A percentile compares a stretch with the other conserved stretches of the same genome.
Evolutionary conservation across 2,888 invertebrate genomes (phyloP).

Genomic region (Sarcophaga rosellei): DNA sequence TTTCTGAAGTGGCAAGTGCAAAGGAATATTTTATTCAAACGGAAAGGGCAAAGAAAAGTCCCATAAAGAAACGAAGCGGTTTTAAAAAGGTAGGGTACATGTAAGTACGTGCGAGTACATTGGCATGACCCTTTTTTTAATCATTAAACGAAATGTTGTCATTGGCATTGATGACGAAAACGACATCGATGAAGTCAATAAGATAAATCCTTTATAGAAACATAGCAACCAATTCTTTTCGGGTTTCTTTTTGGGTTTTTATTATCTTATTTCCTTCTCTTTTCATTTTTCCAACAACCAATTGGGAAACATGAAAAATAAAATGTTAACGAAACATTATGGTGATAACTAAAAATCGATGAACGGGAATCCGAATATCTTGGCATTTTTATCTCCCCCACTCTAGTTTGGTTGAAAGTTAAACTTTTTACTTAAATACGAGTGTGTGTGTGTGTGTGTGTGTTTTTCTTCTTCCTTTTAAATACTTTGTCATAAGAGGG

Average conservation of each 20-base stretch:
- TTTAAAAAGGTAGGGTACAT: constrained; percentile 34
- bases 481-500: constrained; percentile 22
- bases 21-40: background rate
- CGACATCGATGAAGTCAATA: constrained; percentile 58
- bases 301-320: background rate
- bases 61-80: constrained; percentile 14
- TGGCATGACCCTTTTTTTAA: constrained; percentile 35
- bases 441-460: constrained; percentile 9
- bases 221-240: constrained; percentile 10
- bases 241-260: background rate
- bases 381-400: constrained; percentile 64
- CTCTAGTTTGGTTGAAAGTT: background rate
- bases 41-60: constrained; percentile 23
- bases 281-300: background rate
- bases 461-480: constrained; percentile 2
- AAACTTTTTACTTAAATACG: background rate
- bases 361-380: constrained; percentile 58
- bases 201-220: constrained; percentile 55
- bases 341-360: constrained; percentile 61
- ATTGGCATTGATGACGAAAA: constrained; percentile 10
- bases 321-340: constrained; percentile 24
- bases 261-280: background rate
- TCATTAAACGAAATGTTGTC: constrained; percentile 26
- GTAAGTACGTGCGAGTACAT: background rate
- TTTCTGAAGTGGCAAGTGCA: constrained; percentile 48